A percentile compares a stretch with the other conserved stretches of the same genome.
These are phyloP conservation scores for Drosophila meridiana DNA, from an alignment of 2,888 invertebrate genomes.

Conservation along the genomic window DNA sequence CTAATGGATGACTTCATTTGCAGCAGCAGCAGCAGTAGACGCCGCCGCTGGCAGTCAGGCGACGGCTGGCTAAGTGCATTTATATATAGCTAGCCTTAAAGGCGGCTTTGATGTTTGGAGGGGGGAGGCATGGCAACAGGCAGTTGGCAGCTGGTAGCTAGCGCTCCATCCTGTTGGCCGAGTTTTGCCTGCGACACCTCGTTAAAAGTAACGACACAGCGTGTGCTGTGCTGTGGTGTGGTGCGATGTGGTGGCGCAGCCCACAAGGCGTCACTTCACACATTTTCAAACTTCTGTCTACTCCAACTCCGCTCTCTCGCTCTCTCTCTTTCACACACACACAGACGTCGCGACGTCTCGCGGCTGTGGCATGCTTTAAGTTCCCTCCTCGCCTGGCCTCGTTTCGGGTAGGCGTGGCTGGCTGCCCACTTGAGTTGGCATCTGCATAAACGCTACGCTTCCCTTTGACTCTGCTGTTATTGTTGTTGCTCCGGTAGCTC, in stretches of 20 bases:
- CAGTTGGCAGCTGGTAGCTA: conserved; percentile 44
- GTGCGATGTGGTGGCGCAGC: conserved; percentile 8
- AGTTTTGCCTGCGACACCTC: conserved; percentile 76
- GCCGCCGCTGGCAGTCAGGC: conserved; percentile 43
- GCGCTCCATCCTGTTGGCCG: conserved; percentile 52
- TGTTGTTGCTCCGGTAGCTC: conserved; percentile 38
- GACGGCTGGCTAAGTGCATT: conserved; percentile 70
- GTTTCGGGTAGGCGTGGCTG: conserved; percentile 47
- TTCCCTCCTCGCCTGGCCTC: conserved; percentile 65
- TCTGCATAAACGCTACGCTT: conserved; percentile 72
- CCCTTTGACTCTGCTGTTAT: conserved; percentile 42
- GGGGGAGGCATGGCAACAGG: conserved; percentile 62
- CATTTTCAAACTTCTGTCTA: conserved; percentile 35
- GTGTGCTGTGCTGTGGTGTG: conserved; percentile 13
- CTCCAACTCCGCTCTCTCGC: background rate
- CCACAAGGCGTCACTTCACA: conserved; percentile 37
- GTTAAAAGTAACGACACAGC: conserved; percentile 79
- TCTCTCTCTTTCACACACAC: conserved; percentile 7
- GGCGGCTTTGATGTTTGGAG: conserved; percentile 2
- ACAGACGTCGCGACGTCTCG: conserved; percentile 10
- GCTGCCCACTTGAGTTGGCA: conserved; percentile 74
- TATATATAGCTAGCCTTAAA: conserved; percentile 35
- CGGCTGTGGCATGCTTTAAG: conserved; percentile 47
- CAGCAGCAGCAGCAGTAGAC: conserved; percentile 40
- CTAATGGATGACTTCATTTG: conserved; percentile 82